Evolutionary conservation across 2,888 invertebrate species (phyloP).

Genomic region (Lapara coniferarum): DNA sequence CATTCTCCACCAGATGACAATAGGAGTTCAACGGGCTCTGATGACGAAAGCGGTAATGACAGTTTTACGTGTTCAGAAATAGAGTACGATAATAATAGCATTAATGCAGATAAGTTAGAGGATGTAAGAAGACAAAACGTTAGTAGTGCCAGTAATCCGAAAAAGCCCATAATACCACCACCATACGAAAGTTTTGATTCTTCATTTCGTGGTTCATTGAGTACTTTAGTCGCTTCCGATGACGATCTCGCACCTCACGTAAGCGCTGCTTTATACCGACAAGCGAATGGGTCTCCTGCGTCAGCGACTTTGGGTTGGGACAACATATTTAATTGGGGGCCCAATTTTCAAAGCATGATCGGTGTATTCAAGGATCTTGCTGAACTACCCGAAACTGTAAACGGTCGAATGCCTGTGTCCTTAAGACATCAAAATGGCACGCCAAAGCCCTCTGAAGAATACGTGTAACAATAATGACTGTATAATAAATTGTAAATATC

Average conservation of each 20-base stretch:
- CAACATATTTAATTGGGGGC: conserved; percentile 97
- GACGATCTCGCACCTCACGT: conserved; percentile 93
- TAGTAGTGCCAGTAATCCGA: conserved; percentile 77
- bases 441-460: conserved; percentile 94
- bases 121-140: conserved; percentile 84
- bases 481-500: conserved; percentile 48
- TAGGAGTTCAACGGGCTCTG: conserved; percentile 90
- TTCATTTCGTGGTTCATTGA: conserved; percentile 96
- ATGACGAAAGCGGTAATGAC: conserved; percentile 97
- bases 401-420: conserved; percentile 88
- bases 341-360: conserved; percentile 97
- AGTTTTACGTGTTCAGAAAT: conserved; percentile 99
- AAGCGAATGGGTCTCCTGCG: conserved; percentile 90
- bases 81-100: conserved; percentile 96
- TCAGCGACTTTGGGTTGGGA: conserved; percentile 95
- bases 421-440: conserved; percentile 90
- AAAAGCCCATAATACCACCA: conserved; percentile 89
- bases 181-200: conserved; percentile 97
- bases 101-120: conserved; percentile 90
- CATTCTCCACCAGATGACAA: conserved; percentile 90
- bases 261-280: conserved; percentile 90
- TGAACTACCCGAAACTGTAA: conserved; percentile 93
- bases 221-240: conserved; percentile 96
- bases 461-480: conserved; percentile 83
- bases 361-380: conserved; percentile 98